Evolutionary conservation across 2,113 vertebrate species (phyloP).

Genomic region (Cranoglanis bouderius): DNA sequence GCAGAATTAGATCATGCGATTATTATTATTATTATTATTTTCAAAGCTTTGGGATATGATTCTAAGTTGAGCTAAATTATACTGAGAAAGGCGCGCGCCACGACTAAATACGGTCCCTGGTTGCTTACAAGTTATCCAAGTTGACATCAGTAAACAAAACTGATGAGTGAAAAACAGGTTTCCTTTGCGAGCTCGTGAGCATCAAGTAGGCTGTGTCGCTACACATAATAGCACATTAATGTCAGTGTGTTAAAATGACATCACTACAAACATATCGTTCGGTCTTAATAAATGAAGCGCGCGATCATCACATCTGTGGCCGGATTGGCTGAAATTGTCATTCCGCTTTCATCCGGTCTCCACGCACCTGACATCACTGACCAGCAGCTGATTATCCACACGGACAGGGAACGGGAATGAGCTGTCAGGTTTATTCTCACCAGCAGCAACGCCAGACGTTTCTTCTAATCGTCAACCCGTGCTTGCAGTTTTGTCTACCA

Average conservation of each 20-base stretch:
- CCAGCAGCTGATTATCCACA: not conserved
- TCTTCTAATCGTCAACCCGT: not conserved
- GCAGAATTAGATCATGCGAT: not conserved
- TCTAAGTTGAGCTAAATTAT: not conserved
- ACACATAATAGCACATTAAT: not conserved
- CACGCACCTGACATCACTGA: conserved; percentile 30
- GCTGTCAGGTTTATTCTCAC: not conserved
- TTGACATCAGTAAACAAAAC: conserved; percentile 28
- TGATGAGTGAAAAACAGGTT: not conserved
- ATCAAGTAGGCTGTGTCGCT: not conserved
- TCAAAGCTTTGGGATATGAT: not conserved
- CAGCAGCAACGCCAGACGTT: not conserved
- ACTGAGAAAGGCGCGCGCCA: no score
- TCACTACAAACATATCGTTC: not conserved
- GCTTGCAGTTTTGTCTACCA: not conserved
- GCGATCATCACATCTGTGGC: not conserved
- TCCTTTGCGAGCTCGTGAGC: not conserved
- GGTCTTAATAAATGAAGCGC: not conserved
- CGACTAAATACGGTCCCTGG: not conserved
- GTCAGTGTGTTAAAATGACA: not conserved
- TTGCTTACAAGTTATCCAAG: conserved; percentile 37
- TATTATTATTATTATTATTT: no score
- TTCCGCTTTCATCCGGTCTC: conserved; percentile 9
- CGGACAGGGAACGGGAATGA: not conserved
- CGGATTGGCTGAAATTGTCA: not conserved